A percentile compares a stretch with the other conserved stretches of the same genome.
phyloP scores from a whole-genome alignment of 2,113 vertebrate species.

The Sphyrna mokarran region DNA sequence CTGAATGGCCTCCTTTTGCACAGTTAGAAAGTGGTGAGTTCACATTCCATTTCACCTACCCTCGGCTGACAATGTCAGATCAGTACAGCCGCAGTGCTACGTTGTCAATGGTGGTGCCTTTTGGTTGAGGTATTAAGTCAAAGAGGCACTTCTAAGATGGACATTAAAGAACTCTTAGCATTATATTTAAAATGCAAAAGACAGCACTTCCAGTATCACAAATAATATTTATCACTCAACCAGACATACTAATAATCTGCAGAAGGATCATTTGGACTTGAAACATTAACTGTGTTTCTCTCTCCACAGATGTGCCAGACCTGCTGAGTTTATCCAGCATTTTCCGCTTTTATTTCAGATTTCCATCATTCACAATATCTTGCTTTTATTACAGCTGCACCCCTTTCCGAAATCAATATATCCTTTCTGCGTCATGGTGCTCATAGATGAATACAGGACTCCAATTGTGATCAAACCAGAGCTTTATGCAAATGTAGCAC shows the following conservation, averaged over 20 bases:
- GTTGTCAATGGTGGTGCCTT: not conserved
- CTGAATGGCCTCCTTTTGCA: too few species aligned
- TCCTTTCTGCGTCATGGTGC: not conserved
- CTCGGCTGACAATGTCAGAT: not conserved
- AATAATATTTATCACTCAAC: not conserved
- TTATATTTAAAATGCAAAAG: not conserved
- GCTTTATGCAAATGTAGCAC: not conserved
- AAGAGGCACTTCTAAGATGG: not conserved
- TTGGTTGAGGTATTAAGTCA: not conserved
- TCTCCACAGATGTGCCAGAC: too few species aligned
- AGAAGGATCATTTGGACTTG: too few species aligned
- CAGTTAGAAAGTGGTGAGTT: not conserved
- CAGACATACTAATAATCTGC: not conserved
- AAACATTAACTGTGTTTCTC: too few species aligned
- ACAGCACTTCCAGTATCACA: not conserved
- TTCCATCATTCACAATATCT: too few species aligned
- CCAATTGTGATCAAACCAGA: not conserved
- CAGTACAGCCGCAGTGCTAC: not conserved
- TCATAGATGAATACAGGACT: not conserved
- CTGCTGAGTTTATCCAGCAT: too few species aligned
- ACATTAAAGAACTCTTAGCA: not conserved
- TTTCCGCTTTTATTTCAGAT: too few species aligned
- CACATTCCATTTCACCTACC: not conserved
- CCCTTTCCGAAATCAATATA: not conserved
- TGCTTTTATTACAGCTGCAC: not conserved